Conservation (phyloP, 2,113 vertebrate genomes). For the Aegithalos caudatus region DNA sequence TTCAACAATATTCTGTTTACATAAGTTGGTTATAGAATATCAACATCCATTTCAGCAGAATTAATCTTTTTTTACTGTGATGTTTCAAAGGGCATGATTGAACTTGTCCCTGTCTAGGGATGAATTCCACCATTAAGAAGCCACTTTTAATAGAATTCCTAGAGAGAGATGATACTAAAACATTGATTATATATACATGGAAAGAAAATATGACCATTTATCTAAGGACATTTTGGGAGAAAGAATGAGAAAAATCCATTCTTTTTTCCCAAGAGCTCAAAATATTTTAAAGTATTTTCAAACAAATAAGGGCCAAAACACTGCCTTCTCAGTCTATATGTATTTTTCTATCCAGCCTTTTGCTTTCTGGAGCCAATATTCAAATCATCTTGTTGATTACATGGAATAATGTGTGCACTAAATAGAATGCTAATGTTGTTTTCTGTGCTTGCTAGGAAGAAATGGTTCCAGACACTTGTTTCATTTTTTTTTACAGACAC, state of each 20-base stretch:
- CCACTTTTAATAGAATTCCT: neutral
- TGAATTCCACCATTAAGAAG: neutral
- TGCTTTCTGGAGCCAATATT: neutral
- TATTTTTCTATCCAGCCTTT: neutral
- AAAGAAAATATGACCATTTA: neutral
- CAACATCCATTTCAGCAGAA: neutral
- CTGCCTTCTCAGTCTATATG: neutral
- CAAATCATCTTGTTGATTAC: neutral
- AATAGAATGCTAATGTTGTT: constrained; percentile 33
- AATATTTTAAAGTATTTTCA: neutral
- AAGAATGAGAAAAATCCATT: neutral
- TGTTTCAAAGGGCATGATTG: neutral
- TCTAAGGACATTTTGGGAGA: neutral
- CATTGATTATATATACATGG: neutral
- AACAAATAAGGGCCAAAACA: neutral
- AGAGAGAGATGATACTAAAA: neutral
- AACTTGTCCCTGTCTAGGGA: neutral
- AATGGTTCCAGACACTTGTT: constrained; percentile 13
- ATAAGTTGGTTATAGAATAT: neutral
- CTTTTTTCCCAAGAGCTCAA: neutral
- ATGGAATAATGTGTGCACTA: neutral
- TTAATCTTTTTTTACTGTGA: neutral
- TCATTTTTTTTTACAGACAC: constrained; percentile 25
- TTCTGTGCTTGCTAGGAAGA: neutral
- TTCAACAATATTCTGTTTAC: neutral